These are phyloP conservation scores for Enoplosus armatus DNA, from an alignment of 2,797 vertebrate species.

Conservation along the genomic window DNA sequence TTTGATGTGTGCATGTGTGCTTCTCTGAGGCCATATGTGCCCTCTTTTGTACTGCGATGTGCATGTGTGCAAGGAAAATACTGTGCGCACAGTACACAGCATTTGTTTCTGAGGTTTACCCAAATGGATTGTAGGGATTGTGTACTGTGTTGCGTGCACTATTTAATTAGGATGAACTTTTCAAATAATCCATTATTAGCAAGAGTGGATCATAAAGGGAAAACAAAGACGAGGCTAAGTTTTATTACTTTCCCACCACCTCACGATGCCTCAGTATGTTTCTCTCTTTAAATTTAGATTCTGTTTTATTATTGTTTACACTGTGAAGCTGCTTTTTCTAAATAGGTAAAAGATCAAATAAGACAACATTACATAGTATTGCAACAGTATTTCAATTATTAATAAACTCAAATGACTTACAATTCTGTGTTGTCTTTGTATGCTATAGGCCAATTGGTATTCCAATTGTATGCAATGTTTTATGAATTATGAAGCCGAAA, in stretches of 20 bases:
- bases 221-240: conserved; percentile 53
- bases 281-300: conserved; percentile 53
- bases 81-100: conserved; percentile 11
- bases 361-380: conserved; percentile 58
- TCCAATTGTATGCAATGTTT: conserved; percentile 69
- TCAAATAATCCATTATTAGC: conserved; percentile 74
- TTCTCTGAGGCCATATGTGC: conserved; percentile 11
- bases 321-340: conserved; percentile 40
- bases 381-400: conserved; percentile 67
- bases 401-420: conserved; percentile 59
- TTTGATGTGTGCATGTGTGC: conserved; percentile 36
- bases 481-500: conserved; percentile 68
- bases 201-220: conserved; percentile 58
- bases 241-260: conserved; percentile 53
- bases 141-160: conserved; percentile 45
- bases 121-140: conserved; percentile 54
- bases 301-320: conserved; percentile 52
- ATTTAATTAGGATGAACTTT: conserved; percentile 78
- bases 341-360: conserved; percentile 64
- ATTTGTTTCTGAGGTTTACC: conserved; percentile 59
- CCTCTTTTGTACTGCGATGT: conserved; percentile 1
- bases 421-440: conserved; percentile 45
- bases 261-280: conserved; percentile 19
- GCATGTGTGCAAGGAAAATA: conserved; percentile 9
- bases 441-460: conserved; percentile 61